Percentiles rank a stretch among this genome's conserved stretches.
phyloP scores from a whole-genome alignment of 2,888 invertebrate genomes.

The Drosophila putrida region DNA sequence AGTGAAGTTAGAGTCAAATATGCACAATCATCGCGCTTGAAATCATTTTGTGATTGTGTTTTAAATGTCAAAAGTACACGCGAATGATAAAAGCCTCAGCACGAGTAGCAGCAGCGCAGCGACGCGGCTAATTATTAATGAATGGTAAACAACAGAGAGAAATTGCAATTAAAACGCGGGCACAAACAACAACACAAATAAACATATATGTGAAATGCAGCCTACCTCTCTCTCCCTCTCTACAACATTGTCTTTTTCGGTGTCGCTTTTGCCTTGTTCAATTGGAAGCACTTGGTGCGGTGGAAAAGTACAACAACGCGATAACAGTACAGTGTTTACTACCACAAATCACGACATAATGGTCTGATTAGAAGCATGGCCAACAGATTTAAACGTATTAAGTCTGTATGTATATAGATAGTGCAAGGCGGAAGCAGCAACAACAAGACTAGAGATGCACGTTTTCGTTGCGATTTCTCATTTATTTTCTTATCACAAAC shows the following conservation, averaged over 20 bases:
- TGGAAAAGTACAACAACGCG: conserved; percentile 56
- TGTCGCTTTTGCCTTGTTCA: conserved; percentile 14
- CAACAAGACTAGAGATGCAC: conserved; percentile 40
- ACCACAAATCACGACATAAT: conserved; percentile 64
- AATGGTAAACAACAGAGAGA: conserved; percentile 46
- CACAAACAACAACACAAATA: conserved; percentile 3
- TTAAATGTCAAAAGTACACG: conserved; percentile 60
- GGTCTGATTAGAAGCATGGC: conserved; percentile 57
- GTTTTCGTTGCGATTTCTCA: conserved; percentile 45
- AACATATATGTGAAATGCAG: conserved; percentile 25
- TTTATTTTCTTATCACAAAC: conserved; percentile 43
- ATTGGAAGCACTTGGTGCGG: conserved; percentile 35
- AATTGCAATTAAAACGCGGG: conserved; percentile 24
- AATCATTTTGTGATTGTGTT: conserved; percentile 44
- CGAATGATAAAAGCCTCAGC: conserved; percentile 51
- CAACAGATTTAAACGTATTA: conserved; percentile 6
- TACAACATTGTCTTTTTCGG: conserved; percentile 1
- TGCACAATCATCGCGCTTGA: conserved; percentile 33
- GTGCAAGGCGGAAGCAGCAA: conserved; percentile 9
- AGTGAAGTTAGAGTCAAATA: conserved; percentile 11
- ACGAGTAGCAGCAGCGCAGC: background rate
- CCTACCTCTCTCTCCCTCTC: background rate
- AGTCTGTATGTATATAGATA: background rate
- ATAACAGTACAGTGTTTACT: conserved; percentile 64
- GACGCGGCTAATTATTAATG: conserved; percentile 61